Base-by-base conservation (phyloP, 2,888 invertebrate species). In the Stomorhina lunata region DNA sequence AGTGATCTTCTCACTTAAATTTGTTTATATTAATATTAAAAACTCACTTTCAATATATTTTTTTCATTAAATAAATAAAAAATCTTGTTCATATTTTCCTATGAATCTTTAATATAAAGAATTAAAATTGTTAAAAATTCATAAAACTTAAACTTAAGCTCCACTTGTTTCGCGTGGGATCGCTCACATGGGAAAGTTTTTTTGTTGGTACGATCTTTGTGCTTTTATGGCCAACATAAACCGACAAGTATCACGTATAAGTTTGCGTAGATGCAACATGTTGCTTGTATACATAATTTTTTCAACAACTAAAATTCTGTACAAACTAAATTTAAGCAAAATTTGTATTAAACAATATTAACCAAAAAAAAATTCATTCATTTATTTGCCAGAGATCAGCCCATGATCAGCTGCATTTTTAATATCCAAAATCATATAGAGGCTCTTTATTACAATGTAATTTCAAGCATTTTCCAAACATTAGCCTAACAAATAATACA, bases 111-210 rank as follows among this genome's bases (percentile, higher is more conserved):
- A 37, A 50, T 32, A 7, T 32, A 20, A 65, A 75, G 55, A 45
- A 55, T 34, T 55, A 34, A 77, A 50, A 76, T 45, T 50, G 9
- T 32, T 66, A 53, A 20, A 68, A 68, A 72, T 37, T 48, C 37
- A 65, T 40, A 59, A 55, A 53, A 53, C n/a, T n/a, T 63, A 29
- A 5, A 32, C 6, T 15, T 1, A 73, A 75, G 45, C 73, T 40
- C 53, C 75, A 79, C 80, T 78, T 82, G 72, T 77, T 77, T 72
- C 57, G 83, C 80, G 83, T 83, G 83, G 83, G 83, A 83, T 83
- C 61, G 77, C 77, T 83, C 83, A 80, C 83, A 83, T 83, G 83
- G 77, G 83, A 83, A 83, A 82, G 34, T 43, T 68, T 55, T 25
- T 20, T 32, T 22, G 22, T 32, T 32, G 4, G 9, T 6, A 15